phyloP scores from a whole-genome alignment of 2,797 vertebrate species.

The Peromyscus attwateri region DNA sequence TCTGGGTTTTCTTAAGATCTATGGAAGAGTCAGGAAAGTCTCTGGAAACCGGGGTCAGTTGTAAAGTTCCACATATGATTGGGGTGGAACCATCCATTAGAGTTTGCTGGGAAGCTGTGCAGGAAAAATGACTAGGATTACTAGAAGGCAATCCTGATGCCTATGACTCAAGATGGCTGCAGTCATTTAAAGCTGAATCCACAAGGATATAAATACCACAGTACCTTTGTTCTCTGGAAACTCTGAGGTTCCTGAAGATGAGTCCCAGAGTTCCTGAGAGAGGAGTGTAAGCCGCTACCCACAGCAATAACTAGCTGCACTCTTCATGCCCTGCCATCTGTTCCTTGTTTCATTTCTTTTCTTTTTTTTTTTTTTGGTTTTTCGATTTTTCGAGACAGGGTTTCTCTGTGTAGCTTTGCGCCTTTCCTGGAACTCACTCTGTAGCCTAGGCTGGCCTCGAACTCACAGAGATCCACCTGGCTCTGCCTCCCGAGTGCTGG shows the following conservation, averaged over 20 bases:
- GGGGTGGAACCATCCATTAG: neutral
- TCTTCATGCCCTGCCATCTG: neutral
- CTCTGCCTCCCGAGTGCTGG: too few species aligned
- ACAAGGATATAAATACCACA: neutral
- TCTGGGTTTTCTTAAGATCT: neutral
- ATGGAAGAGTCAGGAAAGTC: neutral
- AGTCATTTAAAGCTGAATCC: neutral
- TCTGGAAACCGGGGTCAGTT: neutral
- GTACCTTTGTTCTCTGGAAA: neutral
- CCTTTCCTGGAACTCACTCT: too few species aligned
- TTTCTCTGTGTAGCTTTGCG: too few species aligned
- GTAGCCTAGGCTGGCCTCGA: too few species aligned
- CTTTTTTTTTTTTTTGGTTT: too few species aligned
- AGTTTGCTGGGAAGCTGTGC: neutral
- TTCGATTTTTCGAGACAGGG: too few species aligned
- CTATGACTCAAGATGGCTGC: neutral
- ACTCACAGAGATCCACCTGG: too few species aligned
- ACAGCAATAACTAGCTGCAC: neutral
- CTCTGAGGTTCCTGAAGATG: neutral
- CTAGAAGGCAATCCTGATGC: neutral
- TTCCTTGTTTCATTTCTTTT: neutral
- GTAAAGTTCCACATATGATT: neutral
- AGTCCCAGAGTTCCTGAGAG: neutral
- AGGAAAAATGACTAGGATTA: neutral
- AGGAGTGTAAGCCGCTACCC: neutral